phyloP scores from a whole-genome alignment of 2,797 vertebrate genomes.

The Channa striata region DNA sequence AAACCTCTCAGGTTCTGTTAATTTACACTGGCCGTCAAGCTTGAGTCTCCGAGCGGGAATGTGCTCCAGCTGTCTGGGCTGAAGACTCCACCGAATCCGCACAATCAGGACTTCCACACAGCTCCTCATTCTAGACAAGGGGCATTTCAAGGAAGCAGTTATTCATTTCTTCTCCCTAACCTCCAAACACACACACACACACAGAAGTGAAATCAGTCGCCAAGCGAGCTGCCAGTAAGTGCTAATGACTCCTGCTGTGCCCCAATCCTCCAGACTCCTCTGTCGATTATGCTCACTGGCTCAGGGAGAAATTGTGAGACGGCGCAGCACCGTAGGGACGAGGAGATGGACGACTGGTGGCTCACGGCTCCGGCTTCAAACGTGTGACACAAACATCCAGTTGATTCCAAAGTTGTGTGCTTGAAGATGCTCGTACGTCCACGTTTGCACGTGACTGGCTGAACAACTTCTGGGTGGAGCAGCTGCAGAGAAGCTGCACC shows the following conservation, averaged over 20 bases:
- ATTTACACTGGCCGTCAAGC: background rate
- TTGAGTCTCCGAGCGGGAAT: background rate
- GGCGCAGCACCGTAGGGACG: background rate
- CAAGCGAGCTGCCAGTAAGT: constrained; percentile 25
- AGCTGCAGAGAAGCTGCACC: no score
- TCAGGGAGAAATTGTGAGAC: background rate
- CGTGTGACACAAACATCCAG: no score
- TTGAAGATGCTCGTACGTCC: no score
- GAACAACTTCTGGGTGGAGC: no score
- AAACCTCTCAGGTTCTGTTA: constrained; percentile 1
- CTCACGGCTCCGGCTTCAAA: background rate
- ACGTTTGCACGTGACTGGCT: no score
- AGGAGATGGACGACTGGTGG: constrained; percentile 7
- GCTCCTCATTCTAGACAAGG: background rate
- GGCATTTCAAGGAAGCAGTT: constrained; percentile 1
- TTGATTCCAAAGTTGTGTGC: no score
- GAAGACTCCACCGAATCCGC: background rate
- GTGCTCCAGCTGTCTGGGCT: background rate
- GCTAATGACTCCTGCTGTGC: constrained; percentile 49
- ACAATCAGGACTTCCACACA: constrained; percentile 11
- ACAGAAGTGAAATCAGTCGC: constrained; percentile 2
- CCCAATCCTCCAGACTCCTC: constrained; percentile 43
- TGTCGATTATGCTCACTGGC: constrained; percentile 21
- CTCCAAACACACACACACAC: constrained; percentile 16
- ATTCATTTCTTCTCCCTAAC: background rate